Conservation (phyloP, 2,113 vertebrate species). For the Anolis sagrei region DNA sequence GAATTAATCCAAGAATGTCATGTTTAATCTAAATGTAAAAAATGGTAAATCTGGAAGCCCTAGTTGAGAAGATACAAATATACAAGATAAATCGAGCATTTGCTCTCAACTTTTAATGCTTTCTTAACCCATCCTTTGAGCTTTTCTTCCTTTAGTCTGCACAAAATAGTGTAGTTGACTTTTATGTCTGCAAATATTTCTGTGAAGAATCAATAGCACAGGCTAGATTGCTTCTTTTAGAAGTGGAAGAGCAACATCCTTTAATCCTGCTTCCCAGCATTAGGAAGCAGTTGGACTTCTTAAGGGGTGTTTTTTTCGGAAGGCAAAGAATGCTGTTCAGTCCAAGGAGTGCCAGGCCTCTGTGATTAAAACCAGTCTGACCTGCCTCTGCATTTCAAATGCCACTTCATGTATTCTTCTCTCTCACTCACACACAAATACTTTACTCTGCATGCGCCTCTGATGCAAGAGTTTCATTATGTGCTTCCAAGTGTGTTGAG, state of each 20-base stretch:
- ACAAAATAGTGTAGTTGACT: not conserved
- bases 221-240: not conserved
- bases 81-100: not conserved
- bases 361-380: slow-evolving; percentile 5
- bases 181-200: not conserved
- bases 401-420: not conserved
- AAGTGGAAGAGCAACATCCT: not conserved
- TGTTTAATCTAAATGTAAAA: too few relatives aligned
- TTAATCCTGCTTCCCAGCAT: not conserved
- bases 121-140: not conserved
- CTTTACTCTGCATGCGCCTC: not conserved
- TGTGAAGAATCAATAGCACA: not conserved
- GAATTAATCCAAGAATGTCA: too few relatives aligned
- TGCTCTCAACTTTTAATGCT: not conserved
- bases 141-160: not conserved
- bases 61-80: not conserved
- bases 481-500: not conserved
- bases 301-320: not conserved
- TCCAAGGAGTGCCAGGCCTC: not conserved
- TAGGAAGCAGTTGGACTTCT: not conserved
- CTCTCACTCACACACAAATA: not conserved
- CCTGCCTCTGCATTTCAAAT: not conserved
- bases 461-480: slow-evolving; percentile 1
- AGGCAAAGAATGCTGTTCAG: not conserved
- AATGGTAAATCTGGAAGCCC: not conserved